Conservation (phyloP, 1,140 invertebrate genomes). For the Drosophila sturtevanti region DNA sequence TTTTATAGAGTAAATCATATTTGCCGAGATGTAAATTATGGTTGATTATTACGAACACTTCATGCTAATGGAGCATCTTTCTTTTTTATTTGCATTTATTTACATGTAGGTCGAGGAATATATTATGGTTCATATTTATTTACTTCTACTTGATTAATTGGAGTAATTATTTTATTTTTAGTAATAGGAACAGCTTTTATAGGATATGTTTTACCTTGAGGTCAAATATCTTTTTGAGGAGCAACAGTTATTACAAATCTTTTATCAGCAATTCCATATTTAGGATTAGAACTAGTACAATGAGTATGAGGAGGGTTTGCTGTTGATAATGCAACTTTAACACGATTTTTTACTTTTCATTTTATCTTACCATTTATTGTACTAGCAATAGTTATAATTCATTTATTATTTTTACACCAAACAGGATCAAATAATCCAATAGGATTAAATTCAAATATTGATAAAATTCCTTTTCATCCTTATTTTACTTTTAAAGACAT, state of each 20-base stretch:
- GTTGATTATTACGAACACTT: conserved; percentile 84
- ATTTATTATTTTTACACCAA: conserved; percentile 86
- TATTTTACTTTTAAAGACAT: conserved; percentile 86
- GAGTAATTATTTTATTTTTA: conserved; percentile 85
- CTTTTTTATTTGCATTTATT: conserved; percentile 83
- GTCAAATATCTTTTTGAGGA: conserved; percentile 89
- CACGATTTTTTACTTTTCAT: conserved; percentile 88
- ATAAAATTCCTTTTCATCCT: conserved; percentile 86
- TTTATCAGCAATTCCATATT: conserved; percentile 86
- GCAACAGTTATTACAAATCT: conserved; percentile 89
- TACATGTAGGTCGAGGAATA: conserved; percentile 43
- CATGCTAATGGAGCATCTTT: conserved; percentile 85
- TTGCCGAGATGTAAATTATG: conserved; percentile 84
- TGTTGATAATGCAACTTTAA: conserved; percentile 87
- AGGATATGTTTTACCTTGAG: conserved; percentile 88
- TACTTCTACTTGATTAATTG: conserved; percentile 83
- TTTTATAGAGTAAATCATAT: conserved; percentile 85
- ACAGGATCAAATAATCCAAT: conserved; percentile 86
- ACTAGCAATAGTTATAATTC: conserved; percentile 84
- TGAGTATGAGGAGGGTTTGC: conserved; percentile 89
- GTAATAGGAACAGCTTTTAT: conserved; percentile 87
- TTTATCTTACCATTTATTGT: conserved; percentile 88
- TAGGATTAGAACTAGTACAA: conserved; percentile 85
- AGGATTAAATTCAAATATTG: conserved; percentile 85
- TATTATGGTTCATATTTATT: conserved; percentile 41